Evolutionary conservation across 2,797 vertebrate genomes (phyloP).

Genomic region (Chanos chanos): DNA sequence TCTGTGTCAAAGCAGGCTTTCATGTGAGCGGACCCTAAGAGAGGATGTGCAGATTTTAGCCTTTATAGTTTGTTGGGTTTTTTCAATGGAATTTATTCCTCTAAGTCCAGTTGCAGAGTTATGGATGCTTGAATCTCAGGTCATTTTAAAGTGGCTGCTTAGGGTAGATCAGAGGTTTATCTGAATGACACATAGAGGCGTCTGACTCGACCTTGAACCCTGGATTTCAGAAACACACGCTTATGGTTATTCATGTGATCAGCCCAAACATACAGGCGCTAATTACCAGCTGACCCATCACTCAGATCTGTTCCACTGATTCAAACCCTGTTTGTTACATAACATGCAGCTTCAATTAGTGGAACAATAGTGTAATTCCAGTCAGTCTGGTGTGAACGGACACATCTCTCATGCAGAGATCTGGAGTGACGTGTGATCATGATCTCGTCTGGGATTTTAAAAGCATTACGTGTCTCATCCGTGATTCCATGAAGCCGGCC

Average conservation of each 20-base stretch:
- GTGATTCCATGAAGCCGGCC: too few relatives aligned
- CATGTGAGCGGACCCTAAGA: too few relatives aligned
- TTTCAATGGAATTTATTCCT: too few relatives aligned
- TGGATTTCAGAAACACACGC: background rate
- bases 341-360: background rate
- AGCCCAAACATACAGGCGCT: background rate
- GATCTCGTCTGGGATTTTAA: too few relatives aligned
- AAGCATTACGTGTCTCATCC: too few relatives aligned
- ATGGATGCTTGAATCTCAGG: background rate
- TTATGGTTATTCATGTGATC: background rate
- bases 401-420: background rate
- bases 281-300: background rate
- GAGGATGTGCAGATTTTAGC: too few relatives aligned
- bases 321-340: background rate
- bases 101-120: slow-evolving; percentile 1
- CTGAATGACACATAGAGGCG: background rate
- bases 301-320: background rate
- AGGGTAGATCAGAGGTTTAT: slow-evolving; percentile 13
- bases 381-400: background rate
- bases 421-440: too few relatives aligned
- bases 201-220: slow-evolving; percentile 14
- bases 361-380: background rate
- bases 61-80: too few relatives aligned
- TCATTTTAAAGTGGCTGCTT: slow-evolving; percentile 3
- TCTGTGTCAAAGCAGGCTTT: too few relatives aligned